These are phyloP conservation scores for Staurois parvus DNA, from an alignment of 2,797 vertebrate species.

Conservation along the genomic window DNA sequence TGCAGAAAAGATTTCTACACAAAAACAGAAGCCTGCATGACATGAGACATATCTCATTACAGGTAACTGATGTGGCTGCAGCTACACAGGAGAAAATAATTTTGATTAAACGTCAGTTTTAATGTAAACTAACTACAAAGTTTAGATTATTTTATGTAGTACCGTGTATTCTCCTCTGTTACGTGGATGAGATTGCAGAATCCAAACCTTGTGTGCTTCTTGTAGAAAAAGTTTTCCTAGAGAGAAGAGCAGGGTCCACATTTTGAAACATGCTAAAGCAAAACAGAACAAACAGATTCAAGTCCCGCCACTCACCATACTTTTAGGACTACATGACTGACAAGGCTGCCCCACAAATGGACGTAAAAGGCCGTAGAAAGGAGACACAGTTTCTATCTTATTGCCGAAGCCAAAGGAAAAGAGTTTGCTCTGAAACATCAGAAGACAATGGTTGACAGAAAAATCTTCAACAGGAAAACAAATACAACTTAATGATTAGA, in stretches of 20 bases:
- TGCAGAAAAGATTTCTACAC: too few species aligned
- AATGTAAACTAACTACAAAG: too few species aligned
- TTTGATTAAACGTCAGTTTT: too few species aligned
- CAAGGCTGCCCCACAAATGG: slow-evolving; percentile 84
- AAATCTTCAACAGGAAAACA: neutral
- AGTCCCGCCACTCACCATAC: slow-evolving; percentile 81
- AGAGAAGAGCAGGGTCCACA: neutral
- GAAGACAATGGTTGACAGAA: neutral
- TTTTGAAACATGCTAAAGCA: neutral
- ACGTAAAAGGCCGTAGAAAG: slow-evolving; percentile 81
- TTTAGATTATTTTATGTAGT: slow-evolving; percentile 34
- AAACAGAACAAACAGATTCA: neutral
- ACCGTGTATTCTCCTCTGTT: slow-evolving; percentile 88
- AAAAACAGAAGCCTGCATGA: too few species aligned
- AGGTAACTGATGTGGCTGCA: too few species aligned
- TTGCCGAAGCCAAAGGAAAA: slow-evolving; percentile 55
- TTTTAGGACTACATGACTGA: slow-evolving; percentile 87
- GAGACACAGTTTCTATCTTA: slow-evolving; percentile 76
- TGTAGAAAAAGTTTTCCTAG: slow-evolving; percentile 70
- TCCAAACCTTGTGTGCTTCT: slow-evolving; percentile 74
- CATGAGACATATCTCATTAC: too few species aligned
- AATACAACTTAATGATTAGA: neutral
- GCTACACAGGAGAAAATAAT: too few species aligned
- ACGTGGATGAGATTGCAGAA: slow-evolving; percentile 80
- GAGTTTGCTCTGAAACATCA: slow-evolving; percentile 61